Evolutionary conservation across 2,797 vertebrate species (phyloP).

Genomic region (Eulemur mongoz): DNA sequence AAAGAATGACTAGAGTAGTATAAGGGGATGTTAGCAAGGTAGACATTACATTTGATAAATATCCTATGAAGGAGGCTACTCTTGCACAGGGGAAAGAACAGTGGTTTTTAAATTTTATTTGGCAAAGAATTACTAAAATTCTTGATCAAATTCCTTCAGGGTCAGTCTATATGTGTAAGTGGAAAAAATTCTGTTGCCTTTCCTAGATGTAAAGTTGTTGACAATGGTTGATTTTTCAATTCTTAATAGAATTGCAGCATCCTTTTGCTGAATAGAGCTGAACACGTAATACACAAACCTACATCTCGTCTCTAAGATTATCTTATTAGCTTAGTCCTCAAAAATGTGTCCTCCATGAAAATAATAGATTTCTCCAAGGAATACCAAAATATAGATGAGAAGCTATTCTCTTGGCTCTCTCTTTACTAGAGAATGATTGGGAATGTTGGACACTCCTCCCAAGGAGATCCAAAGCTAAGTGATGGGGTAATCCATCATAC

Average conservation of each 20-base stretch:
- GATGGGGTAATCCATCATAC: not conserved
- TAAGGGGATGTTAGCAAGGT: constrained; percentile 44
- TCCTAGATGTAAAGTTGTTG: not conserved
- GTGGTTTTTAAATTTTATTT: not conserved
- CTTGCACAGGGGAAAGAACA: not conserved
- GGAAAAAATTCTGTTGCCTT: not conserved
- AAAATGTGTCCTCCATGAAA: not conserved
- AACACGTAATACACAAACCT: not conserved
- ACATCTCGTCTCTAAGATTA: not conserved
- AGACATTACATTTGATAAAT: constrained; percentile 51
- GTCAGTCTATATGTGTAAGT: not conserved
- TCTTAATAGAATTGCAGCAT: not conserved
- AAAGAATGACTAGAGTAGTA: constrained; percentile 53
- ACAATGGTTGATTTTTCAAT: constrained; percentile 23
- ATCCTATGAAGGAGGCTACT: constrained; percentile 10
- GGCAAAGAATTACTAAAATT: constrained; percentile 51
- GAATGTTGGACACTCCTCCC: not conserved
- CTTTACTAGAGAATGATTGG: not conserved
- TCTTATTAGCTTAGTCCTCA: not conserved
- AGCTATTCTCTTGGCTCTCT: not conserved
- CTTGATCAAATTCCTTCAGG: constrained; percentile 16
- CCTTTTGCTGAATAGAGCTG: not conserved
- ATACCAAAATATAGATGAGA: not conserved
- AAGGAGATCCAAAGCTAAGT: not conserved
- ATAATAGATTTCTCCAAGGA: not conserved